Conservation (phyloP, 1,140 invertebrate species). For the Heliconius hermathena region DNA sequence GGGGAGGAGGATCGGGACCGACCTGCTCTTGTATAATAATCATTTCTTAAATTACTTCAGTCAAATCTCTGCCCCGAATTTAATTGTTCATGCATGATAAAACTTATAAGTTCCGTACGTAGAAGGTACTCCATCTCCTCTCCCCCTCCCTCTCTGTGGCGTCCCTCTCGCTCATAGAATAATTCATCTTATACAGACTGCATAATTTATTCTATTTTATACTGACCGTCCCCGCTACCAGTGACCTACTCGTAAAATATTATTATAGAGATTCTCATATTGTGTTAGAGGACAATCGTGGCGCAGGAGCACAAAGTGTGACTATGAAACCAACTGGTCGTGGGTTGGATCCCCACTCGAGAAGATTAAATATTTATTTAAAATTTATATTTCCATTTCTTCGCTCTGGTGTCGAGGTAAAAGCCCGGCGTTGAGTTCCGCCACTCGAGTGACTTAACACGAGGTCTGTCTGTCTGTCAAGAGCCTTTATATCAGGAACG, state of each 20-base stretch:
- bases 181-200: neutral
- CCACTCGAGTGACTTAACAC: too few relatives aligned
- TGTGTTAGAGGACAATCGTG: neutral
- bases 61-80: constrained; percentile 12
- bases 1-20: neutral
- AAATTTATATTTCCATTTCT: too few relatives aligned
- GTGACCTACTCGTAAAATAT: neutral
- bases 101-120: constrained; percentile 17
- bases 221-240: neutral
- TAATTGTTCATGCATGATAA: constrained; percentile 24
- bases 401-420: too few relatives aligned
- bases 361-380: too few relatives aligned
- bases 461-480: too few relatives aligned
- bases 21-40: constrained; percentile 8
- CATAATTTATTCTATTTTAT: constrained; percentile 6
- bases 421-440: too few relatives aligned
- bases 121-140: neutral
- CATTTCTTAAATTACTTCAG: constrained; percentile 8
- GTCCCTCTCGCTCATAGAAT: neutral
- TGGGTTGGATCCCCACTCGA: too few relatives aligned
- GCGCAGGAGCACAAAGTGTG: too few relatives aligned
- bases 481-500: too few relatives aligned
- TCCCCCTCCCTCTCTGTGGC: neutral
- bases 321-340: too few relatives aligned
- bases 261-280: neutral